Percentiles rank a stretch among this genome's conserved stretches.
Evolutionary conservation across 2,888 invertebrate genomes (phyloP).

Genomic region (Diachrysia chrysitis): DNA sequence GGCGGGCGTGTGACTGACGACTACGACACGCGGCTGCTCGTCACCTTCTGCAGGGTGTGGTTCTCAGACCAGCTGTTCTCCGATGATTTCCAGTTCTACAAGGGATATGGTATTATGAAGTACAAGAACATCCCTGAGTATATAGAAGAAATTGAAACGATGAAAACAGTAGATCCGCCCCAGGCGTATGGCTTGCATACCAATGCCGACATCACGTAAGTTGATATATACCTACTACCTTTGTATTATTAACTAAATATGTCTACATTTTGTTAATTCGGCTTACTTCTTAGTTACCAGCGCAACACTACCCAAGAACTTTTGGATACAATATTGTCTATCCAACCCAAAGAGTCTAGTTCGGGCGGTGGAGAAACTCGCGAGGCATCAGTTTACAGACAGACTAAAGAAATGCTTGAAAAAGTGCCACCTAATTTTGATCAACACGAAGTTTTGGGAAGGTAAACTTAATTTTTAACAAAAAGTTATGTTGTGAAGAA

Average conservation of each 20-base stretch:
- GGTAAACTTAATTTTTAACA: conserved; percentile 71
- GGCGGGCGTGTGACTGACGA: conserved; percentile 97
- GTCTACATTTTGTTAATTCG: background rate
- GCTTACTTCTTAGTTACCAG: conserved; percentile 90
- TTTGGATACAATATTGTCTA: conserved; percentile 94
- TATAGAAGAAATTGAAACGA: conserved; percentile 92
- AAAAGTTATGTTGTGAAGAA: no score
- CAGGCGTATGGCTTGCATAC: conserved; percentile 96
- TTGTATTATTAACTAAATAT: background rate
- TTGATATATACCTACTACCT: conserved; percentile 16
- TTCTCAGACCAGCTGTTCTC: conserved; percentile 92
- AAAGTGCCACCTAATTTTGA: conserved; percentile 94
- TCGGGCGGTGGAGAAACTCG: conserved; percentile 94
- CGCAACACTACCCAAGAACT: conserved; percentile 93
- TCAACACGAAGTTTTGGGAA: conserved; percentile 93
- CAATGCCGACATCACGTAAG: conserved; percentile 96
- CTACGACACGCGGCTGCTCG: conserved; percentile 94
- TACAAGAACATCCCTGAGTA: conserved; percentile 93
- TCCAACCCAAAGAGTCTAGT: conserved; percentile 96
- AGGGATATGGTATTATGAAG: conserved; percentile 92
- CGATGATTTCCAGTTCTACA: conserved; percentile 93
- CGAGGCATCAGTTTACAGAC: conserved; percentile 92
- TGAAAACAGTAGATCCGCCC: conserved; percentile 94
- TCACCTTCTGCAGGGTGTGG: conserved; percentile 94
- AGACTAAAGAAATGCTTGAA: conserved; percentile 93